Percentiles rank a stretch among this genome's conserved stretches.
phyloP scores from a whole-genome alignment of 2,113 vertebrate species.

The Chlorocebus sabaeus region DNA sequence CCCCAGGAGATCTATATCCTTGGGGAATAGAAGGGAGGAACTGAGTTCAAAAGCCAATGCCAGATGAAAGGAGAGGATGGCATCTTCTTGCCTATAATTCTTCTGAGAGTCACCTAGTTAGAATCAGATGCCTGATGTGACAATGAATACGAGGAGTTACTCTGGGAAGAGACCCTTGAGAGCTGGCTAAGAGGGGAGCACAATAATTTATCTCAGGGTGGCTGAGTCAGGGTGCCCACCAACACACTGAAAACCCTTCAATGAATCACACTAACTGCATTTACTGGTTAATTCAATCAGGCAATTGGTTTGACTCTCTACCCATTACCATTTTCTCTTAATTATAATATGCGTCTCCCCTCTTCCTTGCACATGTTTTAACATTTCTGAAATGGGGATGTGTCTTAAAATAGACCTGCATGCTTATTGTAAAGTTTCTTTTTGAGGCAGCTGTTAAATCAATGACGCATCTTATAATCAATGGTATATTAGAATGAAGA shows the following conservation, averaged over 20 bases:
- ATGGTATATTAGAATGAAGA: conserved; percentile 53
- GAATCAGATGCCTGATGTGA: not conserved
- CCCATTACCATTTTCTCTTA: conserved; percentile 61
- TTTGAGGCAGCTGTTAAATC: conserved; percentile 61
- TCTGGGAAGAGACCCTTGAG: not conserved
- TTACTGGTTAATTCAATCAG: conserved; percentile 52
- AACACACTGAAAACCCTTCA: not conserved
- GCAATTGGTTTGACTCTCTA: conserved; percentile 44
- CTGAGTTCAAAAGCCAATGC: not conserved
- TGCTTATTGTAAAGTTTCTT: conserved; percentile 35
- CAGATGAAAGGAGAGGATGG: not conserved
- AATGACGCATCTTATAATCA: conserved; percentile 54
- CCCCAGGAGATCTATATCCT: not conserved
- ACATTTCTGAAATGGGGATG: conserved; percentile 45
- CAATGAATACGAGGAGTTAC: not conserved
- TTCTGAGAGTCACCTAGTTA: not conserved
- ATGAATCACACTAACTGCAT: not conserved
- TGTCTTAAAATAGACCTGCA: conserved; percentile 68
- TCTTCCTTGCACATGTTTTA: conserved; percentile 1
- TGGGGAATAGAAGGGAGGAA: not conserved
- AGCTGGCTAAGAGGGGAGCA: not conserved
- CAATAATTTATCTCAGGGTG: not conserved
- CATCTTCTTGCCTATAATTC: not conserved
- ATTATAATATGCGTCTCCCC: conserved; percentile 38
- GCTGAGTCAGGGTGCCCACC: not conserved